These are phyloP conservation scores for Schizaphis graminum DNA, from an alignment of 2,888 invertebrate species.

Conservation along the genomic window DNA sequence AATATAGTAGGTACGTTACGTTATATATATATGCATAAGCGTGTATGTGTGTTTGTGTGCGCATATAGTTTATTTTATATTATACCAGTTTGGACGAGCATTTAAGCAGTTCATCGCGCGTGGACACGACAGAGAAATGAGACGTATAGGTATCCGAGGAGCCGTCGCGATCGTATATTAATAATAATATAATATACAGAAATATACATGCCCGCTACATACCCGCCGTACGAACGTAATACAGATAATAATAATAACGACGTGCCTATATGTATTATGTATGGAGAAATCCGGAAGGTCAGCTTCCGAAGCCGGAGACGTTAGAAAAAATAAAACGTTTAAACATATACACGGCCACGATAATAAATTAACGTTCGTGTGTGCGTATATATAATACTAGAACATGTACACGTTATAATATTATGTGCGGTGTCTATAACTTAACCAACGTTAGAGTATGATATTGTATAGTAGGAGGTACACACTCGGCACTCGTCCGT, in stretches of 20 bases:
- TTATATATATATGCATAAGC: not conserved
- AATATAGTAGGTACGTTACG: not conserved
- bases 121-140: not conserved
- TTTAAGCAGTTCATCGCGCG: not conserved
- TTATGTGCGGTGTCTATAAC: not conserved
- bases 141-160: not conserved
- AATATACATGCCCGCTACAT: not conserved
- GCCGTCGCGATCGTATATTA: not conserved
- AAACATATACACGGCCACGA: not conserved
- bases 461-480: not conserved
- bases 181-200: not conserved
- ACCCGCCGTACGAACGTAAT: not conserved
- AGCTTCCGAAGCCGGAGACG: not conserved
- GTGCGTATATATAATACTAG: not conserved
- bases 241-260: not conserved
- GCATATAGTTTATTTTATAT: too few relatives aligned
- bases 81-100: not conserved
- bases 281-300: not conserved
- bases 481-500: not conserved
- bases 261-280: not conserved
- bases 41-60: not conserved
- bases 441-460: not conserved
- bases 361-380: not conserved
- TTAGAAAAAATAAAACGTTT: not conserved
- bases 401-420: not conserved